phyloP scores from a whole-genome alignment of 2,113 vertebrate species.

The Poecile atricapillus region DNA sequence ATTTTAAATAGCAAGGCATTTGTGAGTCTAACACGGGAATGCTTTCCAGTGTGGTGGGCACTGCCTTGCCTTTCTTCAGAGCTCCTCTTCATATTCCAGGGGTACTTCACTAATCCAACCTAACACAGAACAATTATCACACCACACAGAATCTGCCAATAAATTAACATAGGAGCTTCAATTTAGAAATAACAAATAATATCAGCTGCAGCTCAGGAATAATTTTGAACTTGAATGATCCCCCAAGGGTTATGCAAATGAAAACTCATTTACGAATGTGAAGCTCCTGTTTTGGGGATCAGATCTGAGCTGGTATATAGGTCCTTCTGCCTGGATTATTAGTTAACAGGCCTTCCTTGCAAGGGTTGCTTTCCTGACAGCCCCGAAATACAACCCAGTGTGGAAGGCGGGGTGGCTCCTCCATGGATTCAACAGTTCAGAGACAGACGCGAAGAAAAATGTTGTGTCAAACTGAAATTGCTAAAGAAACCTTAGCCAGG shows the following conservation, averaged over 20 bases:
- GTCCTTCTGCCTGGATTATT: constrained; percentile 7
- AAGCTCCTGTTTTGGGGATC: not conserved
- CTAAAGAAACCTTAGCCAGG: constrained; percentile 66
- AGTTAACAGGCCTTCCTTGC: not conserved
- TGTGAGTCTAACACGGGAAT: not conserved
- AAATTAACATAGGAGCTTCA: constrained; percentile 29
- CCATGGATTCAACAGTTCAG: constrained; percentile 59
- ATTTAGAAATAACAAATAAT: constrained; percentile 48
- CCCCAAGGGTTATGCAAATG: constrained; percentile 9
- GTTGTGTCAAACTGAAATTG: constrained; percentile 66
- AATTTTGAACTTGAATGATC: not conserved
- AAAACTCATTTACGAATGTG: constrained; percentile 8
- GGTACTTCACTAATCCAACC: not conserved
- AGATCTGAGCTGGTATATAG: not conserved
- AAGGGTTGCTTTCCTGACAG: constrained; percentile 49
- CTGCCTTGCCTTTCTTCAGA: not conserved
- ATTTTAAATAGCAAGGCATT: not conserved
- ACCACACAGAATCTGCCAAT: constrained; percentile 26
- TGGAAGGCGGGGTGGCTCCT: constrained; percentile 28
- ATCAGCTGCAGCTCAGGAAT: constrained; percentile 25
- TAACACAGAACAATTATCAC: constrained; percentile 14
- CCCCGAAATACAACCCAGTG: not conserved
- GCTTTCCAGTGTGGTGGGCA: not conserved
- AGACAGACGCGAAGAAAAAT: constrained; percentile 67
- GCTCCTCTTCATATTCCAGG: not conserved